Conservation (phyloP, 2,797 vertebrate species). For the Pangasius krempfi region DNA sequence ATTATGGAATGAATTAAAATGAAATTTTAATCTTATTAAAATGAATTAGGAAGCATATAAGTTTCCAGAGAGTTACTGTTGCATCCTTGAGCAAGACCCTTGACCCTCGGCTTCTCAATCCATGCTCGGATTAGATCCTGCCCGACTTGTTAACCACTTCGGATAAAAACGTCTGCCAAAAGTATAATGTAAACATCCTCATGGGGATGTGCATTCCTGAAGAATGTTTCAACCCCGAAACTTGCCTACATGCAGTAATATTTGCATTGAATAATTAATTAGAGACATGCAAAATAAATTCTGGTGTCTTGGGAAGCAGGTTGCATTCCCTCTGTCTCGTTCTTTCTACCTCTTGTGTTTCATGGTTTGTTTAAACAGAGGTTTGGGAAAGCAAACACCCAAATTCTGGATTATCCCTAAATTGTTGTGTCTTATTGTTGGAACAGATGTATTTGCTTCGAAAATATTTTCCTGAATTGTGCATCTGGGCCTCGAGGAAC, state of each 20-base stretch:
- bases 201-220: background rate
- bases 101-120: background rate
- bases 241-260: background rate
- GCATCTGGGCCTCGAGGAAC: background rate
- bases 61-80: background rate
- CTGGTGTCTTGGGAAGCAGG: background rate
- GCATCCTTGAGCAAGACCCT: background rate
- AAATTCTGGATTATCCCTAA: background rate
- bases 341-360: background rate
- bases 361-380: conserved; percentile 20
- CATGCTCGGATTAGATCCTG: background rate
- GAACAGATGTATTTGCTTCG: background rate
- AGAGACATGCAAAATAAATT: conserved; percentile 4
- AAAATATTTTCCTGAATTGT: background rate
- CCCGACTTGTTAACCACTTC: background rate
- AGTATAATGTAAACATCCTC: background rate
- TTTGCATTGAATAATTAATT: conserved; percentile 10
- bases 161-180: background rate
- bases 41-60: background rate
- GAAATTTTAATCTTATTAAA: background rate
- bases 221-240: background rate
- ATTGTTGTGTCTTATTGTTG: background rate
- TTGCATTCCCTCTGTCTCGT: background rate
- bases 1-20: too few species aligned
- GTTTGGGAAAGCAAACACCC: conserved; percentile 2